Conservation (phyloP, 2,113 vertebrate genomes). For the Hypocryptadius cinnamomeus region DNA sequence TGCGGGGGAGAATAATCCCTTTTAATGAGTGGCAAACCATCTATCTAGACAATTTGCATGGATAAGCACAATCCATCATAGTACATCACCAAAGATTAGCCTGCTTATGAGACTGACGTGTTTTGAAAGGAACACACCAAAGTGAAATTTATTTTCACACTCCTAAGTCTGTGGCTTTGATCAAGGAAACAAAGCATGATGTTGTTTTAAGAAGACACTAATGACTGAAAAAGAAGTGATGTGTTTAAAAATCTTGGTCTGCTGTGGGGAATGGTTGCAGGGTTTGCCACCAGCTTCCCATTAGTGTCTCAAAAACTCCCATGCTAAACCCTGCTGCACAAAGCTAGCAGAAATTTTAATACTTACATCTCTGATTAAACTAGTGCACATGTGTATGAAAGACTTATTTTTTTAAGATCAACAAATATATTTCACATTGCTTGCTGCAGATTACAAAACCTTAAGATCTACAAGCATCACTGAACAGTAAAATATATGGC, state of each 20-base stretch:
- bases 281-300: slow-evolving; percentile 16
- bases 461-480: slow-evolving; percentile 66
- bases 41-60: not conserved
- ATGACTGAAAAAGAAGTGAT: slow-evolving; percentile 31
- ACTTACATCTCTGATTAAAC: not conserved
- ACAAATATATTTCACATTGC: not conserved
- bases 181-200: slow-evolving; percentile 50
- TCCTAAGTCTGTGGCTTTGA: slow-evolving; percentile 35
- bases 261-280: not conserved
- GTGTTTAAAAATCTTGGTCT: slow-evolving; percentile 32
- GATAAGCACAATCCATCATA: slow-evolving; percentile 31
- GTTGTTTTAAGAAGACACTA: slow-evolving; percentile 50
- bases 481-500: slow-evolving; percentile 75
- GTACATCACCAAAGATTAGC: slow-evolving; percentile 29
- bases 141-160: slow-evolving; percentile 44
- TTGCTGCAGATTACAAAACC: slow-evolving; percentile 1
- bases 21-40: slow-evolving; percentile 5
- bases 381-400: not conserved
- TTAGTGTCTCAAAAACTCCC: not conserved
- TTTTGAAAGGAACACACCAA: slow-evolving; percentile 47
- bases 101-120: not conserved
- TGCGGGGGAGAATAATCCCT: not conserved
- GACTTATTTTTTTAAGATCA: not conserved
- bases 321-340: not conserved
- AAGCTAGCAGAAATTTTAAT: slow-evolving; percentile 9